Evolutionary conservation across 2,888 invertebrate genomes (phyloP), one percentile per base, ranked within the genome.

Genomic region (Leptopilina syphax): DNA sequence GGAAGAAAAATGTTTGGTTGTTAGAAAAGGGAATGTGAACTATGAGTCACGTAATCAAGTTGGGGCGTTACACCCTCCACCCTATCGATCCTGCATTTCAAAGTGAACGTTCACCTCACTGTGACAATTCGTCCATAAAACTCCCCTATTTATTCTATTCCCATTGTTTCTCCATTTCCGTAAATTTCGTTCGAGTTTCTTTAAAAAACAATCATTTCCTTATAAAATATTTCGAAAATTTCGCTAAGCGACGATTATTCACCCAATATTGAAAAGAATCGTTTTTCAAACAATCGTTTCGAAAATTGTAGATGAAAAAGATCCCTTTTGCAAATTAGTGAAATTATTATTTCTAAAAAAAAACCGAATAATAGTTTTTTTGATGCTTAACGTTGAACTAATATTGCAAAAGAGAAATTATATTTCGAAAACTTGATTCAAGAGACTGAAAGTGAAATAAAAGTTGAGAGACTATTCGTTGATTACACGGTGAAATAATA

Each of bases 11-110:
- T 24, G 24, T 50, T 70, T 7, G 67, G 44, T 57, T 13, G 79
- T 79, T 81, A 79, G 34, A 34, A 34, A 68, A 76, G 79, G 77
- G 54, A 79, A 78, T 76, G 80, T 76, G 77, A 80, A 80, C 81
- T 65, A 65, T 83, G 83, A 83, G 83, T 83, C 83, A 83, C 77
- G 79, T 83, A 83, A 83, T 83, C 77, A 81, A 81, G 82, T 83
- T 82, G 82, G 83, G 83, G 83, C 70, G 81, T 79, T 82, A 79
- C 78, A 82, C 83, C 83, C 82, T 83, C 81, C 81, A 77, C 80
- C 81, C 78, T 82, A 82, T 82, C 83, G 83, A 83, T 83, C 80
- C 82, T 76, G 67, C 79, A 77, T 80, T 79, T 82, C 70, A 54
- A 54, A 50, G 70, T 73, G 73, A 27, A 73, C 57, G 54, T 50